A percentile compares a stretch with the other conserved stretches of the same genome.
Conservation (phyloP, 2,888 invertebrate species). For the Eilema griseolum region DNA sequence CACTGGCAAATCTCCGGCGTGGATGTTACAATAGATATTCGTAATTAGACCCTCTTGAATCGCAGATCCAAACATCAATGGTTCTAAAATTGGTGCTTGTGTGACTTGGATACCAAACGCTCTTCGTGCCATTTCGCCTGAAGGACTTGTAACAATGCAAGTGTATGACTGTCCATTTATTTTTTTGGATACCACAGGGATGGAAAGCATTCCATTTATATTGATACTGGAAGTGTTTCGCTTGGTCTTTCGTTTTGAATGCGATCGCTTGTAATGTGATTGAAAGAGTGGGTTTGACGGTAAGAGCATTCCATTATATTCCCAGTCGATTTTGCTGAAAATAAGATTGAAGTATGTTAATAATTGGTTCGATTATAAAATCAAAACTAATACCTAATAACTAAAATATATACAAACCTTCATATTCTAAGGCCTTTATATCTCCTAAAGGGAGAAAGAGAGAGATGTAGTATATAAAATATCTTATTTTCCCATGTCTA, state of each 20-base stretch:
- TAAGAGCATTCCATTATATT: constrained; percentile 74
- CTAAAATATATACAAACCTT: not conserved
- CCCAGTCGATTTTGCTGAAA: constrained; percentile 83
- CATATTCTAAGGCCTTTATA: too few species aligned
- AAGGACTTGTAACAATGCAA: constrained; percentile 91
- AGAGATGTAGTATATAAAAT: too few species aligned
- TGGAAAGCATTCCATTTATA: constrained; percentile 87
- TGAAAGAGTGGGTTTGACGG: constrained; percentile 74
- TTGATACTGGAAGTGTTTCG: constrained; percentile 72
- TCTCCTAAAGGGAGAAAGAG: too few species aligned
- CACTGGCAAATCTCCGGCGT: constrained; percentile 90
- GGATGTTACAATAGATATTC: constrained; percentile 93
- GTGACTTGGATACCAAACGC: constrained; percentile 90
- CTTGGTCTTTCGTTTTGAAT: constrained; percentile 62
- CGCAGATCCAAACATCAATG: constrained; percentile 92
- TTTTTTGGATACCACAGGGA: constrained; percentile 87
- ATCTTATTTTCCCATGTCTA: too few species aligned
- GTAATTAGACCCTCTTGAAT: constrained; percentile 94
- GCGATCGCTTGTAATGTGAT: constrained; percentile 71
- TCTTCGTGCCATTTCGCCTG: constrained; percentile 86
- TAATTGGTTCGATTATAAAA: not conserved
- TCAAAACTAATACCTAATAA: not conserved
- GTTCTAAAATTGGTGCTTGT: constrained; percentile 93
- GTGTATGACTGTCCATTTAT: constrained; percentile 92
- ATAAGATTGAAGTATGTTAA: constrained; percentile 23